Evolutionary conservation across 2,113 vertebrate genomes (phyloP).

Genomic region (Uropsilus gracilis): DNA sequence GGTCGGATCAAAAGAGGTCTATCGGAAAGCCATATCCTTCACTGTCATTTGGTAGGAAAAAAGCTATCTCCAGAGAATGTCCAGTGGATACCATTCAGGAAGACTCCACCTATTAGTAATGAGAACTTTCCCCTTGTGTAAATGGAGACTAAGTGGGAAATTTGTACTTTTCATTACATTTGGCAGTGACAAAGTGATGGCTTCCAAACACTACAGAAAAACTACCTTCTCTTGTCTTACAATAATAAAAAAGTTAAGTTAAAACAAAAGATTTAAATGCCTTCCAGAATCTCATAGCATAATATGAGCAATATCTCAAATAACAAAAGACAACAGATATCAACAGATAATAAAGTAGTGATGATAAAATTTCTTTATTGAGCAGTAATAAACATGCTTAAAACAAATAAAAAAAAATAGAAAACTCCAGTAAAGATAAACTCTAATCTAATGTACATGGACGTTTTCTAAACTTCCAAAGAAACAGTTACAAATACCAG

Average conservation of each 20-base stretch:
- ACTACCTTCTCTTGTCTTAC: neutral
- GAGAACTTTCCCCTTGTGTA: neutral
- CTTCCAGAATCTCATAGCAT: neutral
- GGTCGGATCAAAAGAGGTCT: neutral
- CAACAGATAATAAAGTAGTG: neutral
- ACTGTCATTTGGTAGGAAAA: neutral
- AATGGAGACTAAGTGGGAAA: neutral
- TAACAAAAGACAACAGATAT: neutral
- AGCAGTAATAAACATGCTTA: neutral
- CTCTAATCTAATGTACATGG: too few species aligned
- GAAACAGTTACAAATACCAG: too few species aligned
- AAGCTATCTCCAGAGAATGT: neutral
- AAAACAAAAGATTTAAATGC: neutral
- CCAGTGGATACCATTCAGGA: neutral
- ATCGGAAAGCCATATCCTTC: neutral
- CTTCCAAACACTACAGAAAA: too few species aligned
- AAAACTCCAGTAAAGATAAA: slow-evolving; percentile 19
- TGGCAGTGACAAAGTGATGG: neutral
- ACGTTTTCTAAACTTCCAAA: too few species aligned
- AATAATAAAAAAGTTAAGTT: neutral
- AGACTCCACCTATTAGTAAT: neutral
- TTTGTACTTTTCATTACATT: neutral
- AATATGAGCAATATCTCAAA: neutral
- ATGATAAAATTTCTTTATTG: neutral
- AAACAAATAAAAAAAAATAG: neutral